Percentiles rank a stretch among this genome's conserved stretches.
Conservation (phyloP, 2,113 vertebrate species). For the Ophiodon elongatus region DNA sequence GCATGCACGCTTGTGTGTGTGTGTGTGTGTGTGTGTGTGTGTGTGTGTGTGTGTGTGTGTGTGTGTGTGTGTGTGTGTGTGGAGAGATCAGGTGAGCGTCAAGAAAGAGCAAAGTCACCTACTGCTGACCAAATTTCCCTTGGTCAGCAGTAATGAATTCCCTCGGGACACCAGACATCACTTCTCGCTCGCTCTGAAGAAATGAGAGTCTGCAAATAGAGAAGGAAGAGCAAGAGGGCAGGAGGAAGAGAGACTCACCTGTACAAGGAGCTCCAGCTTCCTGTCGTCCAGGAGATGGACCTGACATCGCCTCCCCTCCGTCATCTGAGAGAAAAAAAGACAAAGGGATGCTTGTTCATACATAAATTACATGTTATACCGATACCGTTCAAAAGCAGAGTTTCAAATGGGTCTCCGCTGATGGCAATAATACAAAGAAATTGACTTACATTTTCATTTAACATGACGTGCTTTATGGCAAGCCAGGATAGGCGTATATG, state of each 20-base stretch:
- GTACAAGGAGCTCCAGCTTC: constrained; percentile 96
- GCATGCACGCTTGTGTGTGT: background rate
- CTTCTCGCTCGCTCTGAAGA: constrained; percentile 38
- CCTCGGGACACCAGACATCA: constrained; percentile 17
- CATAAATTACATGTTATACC: background rate
- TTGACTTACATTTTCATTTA: background rate
- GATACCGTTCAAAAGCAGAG: background rate
- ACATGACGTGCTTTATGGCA: background rate
- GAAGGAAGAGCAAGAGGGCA: background rate
- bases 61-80: constrained; percentile 23
- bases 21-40: constrained; percentile 5
- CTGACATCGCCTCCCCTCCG: constrained; percentile 96
- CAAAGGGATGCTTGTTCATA: constrained; percentile 6
- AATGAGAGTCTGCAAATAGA: constrained; percentile 29
- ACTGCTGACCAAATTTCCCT: constrained; percentile 63
- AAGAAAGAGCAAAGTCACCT: constrained; percentile 68
- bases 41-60: constrained; percentile 31
- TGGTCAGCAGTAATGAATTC: constrained; percentile 60
- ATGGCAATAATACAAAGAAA: background rate
- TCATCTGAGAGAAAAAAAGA: constrained; percentile 87
- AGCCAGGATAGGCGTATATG: background rate
- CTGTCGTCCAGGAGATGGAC: constrained; percentile 97
- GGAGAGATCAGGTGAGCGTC: constrained; percentile 65
- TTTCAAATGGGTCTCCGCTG: background rate
- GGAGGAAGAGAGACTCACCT: constrained; percentile 83